Evolutionary conservation across 2,113 vertebrate species (phyloP), one percentile per base, ranked within the genome.

Genomic region (Tiliqua scincoides): DNA sequence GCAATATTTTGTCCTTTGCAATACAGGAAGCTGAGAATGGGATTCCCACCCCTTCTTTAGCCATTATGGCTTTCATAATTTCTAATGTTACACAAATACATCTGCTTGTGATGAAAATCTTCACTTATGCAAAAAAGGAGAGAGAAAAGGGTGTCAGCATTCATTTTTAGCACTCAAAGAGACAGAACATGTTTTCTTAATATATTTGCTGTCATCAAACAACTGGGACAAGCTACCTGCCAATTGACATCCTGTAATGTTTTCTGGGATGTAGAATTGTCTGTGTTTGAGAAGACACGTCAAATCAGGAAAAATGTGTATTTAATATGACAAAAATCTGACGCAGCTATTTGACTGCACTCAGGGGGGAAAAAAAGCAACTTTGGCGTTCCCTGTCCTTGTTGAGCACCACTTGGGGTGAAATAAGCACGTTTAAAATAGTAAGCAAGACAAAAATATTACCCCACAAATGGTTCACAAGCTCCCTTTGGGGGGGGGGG

Each of bases 241-340:
- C 84, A 85, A 72, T 40, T 71, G 54, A 79, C 76, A 85, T n/a
- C 67, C 76, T 63, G 11, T 52, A 75, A 65, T 5, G 2, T 75
- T 84, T 84, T 52, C 71, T 84, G 57, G 59, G 12, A 65, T 74
- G 59, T 48, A 73, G 23, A 12, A 52, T 80, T 40, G 48, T 86
- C 57, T 35, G 68, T 79, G 23, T 80, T 80, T 40, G 21, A 27
- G 85, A 63, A 63, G 77, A 80, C n/a, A 48, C 63, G 57, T 65
- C 68, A 20, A 14, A 72, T 63, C 61, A 72, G 21, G 23, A 70
- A 79, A 79, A 79, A 48, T 61, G 37, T 72, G 57, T 17, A 52
- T 84, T 84, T 75, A 85, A 85, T 79, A 62, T 62, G 76, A 79
- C 67, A 79, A 85, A 85, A 21, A 72, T 61, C 74, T 18, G 57